Evolutionary conservation across 2,888 invertebrate genomes (phyloP).

Genomic region (Pristionchus mayeri): DNA sequence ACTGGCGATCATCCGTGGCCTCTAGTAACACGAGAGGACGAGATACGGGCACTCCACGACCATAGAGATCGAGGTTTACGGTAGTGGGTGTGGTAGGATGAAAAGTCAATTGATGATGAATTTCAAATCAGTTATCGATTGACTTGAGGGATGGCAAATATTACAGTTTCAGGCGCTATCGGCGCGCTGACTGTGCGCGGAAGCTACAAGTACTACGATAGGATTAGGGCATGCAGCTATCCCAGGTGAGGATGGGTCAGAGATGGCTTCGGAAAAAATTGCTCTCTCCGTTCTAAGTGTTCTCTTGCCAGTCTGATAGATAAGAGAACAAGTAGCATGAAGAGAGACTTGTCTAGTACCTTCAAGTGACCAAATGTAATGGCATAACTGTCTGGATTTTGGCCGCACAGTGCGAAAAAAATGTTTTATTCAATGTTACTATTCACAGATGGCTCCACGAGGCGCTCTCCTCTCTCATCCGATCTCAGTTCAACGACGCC

Average conservation of each 20-base stretch:
- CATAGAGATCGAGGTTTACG: background rate
- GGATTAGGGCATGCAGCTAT: background rate
- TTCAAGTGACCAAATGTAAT: too few species aligned
- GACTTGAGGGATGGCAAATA: too few species aligned
- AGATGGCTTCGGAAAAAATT: too few species aligned
- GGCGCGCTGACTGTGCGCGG: background rate
- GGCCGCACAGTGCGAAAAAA: too few species aligned
- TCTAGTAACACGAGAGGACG: background rate
- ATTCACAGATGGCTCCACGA: background rate
- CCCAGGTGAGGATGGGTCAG: background rate
- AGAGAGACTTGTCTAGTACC: too few species aligned
- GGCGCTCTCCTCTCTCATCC: conserved; percentile 18
- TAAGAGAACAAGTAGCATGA: too few species aligned
- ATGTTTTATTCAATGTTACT: background rate
- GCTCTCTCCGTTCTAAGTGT: too few species aligned
- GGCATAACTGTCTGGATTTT: too few species aligned
- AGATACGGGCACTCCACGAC: conserved; percentile 6
- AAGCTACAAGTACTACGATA: conserved; percentile 11
- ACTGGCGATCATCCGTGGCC: conserved; percentile 12
- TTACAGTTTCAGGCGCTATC: too few species aligned
- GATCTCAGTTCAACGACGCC: background rate
- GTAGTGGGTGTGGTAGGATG: background rate
- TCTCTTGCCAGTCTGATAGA: too few species aligned
- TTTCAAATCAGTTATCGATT: too few species aligned
- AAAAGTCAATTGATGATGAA: too few species aligned